phyloP scores from a whole-genome alignment of 2,888 invertebrate genomes.

The Sipha maydis region DNA sequence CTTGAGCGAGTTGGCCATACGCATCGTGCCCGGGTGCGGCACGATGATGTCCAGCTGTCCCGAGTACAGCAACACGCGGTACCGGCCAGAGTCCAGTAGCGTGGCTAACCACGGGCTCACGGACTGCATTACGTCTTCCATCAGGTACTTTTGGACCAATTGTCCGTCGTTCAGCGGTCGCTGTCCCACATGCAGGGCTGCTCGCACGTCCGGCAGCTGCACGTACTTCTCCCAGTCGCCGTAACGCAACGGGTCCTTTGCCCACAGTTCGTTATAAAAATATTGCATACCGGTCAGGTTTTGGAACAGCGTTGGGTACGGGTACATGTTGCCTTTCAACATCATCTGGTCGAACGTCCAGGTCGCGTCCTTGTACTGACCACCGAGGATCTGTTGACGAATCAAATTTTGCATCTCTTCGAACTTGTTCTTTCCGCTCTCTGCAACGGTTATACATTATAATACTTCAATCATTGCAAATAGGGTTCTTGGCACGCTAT shows the following conservation, averaged over 20 bases:
- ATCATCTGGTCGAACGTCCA: constrained; percentile 77
- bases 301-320: constrained; percentile 73
- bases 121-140: constrained; percentile 83
- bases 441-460: constrained; percentile 66
- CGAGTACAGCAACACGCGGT: constrained; percentile 68
- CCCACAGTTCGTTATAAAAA: constrained; percentile 73
- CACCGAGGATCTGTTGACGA: constrained; percentile 71
- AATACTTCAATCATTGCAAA: too few species aligned
- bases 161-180: constrained; percentile 74
- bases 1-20: constrained; percentile 4
- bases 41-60: constrained; percentile 94
- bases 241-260: constrained; percentile 64
- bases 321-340: constrained; percentile 71
- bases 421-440: constrained; percentile 73
- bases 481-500: too few species aligned
- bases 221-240: constrained; percentile 67
- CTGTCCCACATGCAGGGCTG: constrained; percentile 86
- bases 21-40: constrained; percentile 73
- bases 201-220: constrained; percentile 71
- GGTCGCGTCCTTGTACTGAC: constrained; percentile 74
- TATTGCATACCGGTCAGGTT: constrained; percentile 81
- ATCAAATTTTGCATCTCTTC: constrained; percentile 6
- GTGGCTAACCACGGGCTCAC: constrained; percentile 74
- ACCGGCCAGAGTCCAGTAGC: constrained; percentile 31
- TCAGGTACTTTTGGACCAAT: constrained; percentile 70